Evolutionary conservation across 2,888 invertebrate species (phyloP), one percentile per base, ranked within the genome.

Genomic region (Lapara coniferarum): DNA sequence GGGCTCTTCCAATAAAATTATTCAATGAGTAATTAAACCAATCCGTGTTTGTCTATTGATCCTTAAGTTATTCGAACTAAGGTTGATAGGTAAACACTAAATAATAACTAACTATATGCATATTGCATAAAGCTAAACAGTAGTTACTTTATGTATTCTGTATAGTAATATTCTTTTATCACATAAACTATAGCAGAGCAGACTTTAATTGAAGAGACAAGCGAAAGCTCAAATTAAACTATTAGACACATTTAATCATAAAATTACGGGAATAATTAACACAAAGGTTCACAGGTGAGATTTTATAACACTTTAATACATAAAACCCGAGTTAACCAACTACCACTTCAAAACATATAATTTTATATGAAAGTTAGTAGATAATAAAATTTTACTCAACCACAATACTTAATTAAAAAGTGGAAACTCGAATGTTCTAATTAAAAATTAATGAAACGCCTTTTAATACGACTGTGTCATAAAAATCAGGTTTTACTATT

Each of bases 331-430:
- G n/a, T 53, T 16, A 37, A 37, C 6, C 58, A 16, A 12, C 37
- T 8, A 16, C 16, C 52, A 68, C 37, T 52, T 14, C 14, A 13
- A 63, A 63, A 63, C 53, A 67, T 7, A 63, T 63, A 68, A 68
- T 53, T 63, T 59, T 53, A 68, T 53, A 53, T 59, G 16, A 63
- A 58, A 53, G 63, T 63, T 68, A 68, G 19, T 44, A 52, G 30
- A 68, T 58, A 67, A 66, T 80, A 77, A 81, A 80, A 75, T 44
- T 75, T 77, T 77, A 81, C 71, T 74, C 63, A 71, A 72, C 76
- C 76, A 81, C 81, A 81, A 76, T 77, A 72, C 75, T 77, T 81
- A 78, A 80, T 79, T 81, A 75, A 80, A 78, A 70, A 37, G 59
- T 78, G 74, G 74, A 74, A 75, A 77, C 73, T 70, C 70, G 66